Percentiles rank a stretch among this genome's conserved stretches.
These are phyloP conservation scores for Phoeniculus purpureus DNA, from an alignment of 2,797 vertebrate genomes.

Conservation along the genomic window DNA sequence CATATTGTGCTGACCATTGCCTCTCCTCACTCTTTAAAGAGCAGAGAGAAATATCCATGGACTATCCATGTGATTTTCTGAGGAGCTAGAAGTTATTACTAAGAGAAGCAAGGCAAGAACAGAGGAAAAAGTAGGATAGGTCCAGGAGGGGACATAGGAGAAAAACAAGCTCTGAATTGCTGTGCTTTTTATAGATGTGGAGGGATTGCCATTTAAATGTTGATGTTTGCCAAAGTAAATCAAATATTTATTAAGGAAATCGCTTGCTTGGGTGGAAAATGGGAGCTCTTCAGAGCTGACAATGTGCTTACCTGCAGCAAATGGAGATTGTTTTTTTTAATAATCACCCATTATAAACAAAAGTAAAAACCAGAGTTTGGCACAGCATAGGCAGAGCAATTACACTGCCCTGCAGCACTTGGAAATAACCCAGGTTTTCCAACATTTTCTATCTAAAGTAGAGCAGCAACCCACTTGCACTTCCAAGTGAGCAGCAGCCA, in stretches of 20 bases:
- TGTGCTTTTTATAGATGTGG: neutral
- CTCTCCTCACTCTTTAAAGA: neutral
- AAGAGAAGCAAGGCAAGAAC: constrained; percentile 10
- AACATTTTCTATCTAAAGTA: neutral
- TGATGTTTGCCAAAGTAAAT: constrained; percentile 45
- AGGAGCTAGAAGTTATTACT: neutral
- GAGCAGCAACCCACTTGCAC: neutral
- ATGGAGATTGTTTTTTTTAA: neutral
- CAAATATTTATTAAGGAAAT: constrained; percentile 50
- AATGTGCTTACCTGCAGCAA: neutral
- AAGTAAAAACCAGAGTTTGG: neutral
- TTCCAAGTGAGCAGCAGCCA: neutral
- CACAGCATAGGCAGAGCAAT: neutral
- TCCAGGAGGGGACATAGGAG: constrained; percentile 48
- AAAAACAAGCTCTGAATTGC: constrained; percentile 8
- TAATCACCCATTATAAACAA: neutral
- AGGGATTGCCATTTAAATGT: constrained; percentile 22
- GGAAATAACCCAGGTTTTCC: neutral
- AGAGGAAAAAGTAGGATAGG: constrained; percentile 50
- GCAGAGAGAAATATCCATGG: neutral
- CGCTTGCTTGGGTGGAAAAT: neutral
- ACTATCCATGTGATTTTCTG: neutral
- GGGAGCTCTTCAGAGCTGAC: neutral
- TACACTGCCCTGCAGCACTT: neutral
- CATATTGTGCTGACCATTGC: neutral